phyloP scores from a whole-genome alignment of 1,140 invertebrate species.

The Tetragonula clypearis region DNA sequence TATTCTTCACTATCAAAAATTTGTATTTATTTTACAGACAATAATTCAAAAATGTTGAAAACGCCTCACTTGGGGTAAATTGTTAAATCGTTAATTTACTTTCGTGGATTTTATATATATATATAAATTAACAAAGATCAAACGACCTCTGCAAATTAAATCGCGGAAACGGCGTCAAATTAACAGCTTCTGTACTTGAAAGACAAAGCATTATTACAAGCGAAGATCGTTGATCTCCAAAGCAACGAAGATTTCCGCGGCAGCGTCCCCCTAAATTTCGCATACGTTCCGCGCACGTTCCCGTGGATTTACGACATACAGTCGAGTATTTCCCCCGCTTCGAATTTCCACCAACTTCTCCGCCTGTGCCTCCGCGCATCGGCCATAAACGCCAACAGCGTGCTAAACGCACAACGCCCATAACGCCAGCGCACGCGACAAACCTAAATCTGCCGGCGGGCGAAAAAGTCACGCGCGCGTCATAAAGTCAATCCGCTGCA shows the following conservation, averaged over 20 bases:
- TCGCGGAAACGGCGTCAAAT: too few relatives aligned
- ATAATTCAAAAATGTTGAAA: too few relatives aligned
- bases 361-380: background rate
- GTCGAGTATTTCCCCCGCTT: background rate
- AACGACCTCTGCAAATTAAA: too few relatives aligned
- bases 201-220: background rate
- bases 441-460: background rate
- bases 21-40: too few relatives aligned
- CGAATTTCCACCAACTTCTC: conserved; percentile 15
- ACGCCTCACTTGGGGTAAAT: too few relatives aligned
- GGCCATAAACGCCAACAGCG: background rate
- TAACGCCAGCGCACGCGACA: too few relatives aligned
- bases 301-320: conserved; percentile 4
- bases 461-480: conserved; percentile 24
- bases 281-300: background rate
- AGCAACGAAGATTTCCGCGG: background rate
- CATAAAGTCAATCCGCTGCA: conserved; percentile 4
- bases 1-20: too few relatives aligned
- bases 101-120: too few relatives aligned
- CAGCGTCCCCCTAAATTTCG: background rate
- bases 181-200: too few relatives aligned
- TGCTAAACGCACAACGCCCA: background rate
- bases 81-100: too few relatives aligned
- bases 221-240: background rate
- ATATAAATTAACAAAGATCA: too few relatives aligned